Evolutionary conservation across 2,888 invertebrate species (phyloP).

Genomic region (Tridacna gigas): DNA sequence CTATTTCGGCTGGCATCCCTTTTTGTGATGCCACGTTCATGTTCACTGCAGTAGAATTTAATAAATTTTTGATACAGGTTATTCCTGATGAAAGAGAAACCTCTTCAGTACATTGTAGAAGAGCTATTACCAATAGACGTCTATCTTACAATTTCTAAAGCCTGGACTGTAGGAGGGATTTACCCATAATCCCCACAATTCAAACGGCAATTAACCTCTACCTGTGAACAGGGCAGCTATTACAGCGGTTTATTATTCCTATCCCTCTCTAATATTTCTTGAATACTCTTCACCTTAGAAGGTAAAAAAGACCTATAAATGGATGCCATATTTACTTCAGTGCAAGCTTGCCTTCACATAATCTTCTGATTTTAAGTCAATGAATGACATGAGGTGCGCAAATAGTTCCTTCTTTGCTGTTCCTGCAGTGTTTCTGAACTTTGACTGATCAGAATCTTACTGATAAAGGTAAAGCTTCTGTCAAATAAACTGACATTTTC

Average conservation of each 20-base stretch:
- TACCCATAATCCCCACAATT: slow-evolving; percentile 13
- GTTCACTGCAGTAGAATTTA: neutral
- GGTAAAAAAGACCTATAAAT: neutral
- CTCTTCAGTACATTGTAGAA: slow-evolving; percentile 5
- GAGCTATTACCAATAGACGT: slow-evolving; percentile 5
- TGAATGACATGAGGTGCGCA: no score
- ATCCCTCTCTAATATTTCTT: neutral
- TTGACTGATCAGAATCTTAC: no score
- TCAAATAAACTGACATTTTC: no score
- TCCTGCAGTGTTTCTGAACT: no score
- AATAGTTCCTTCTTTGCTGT: no score
- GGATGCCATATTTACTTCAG: neutral
- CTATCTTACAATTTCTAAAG: slow-evolving; percentile 7
- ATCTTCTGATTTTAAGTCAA: no score
- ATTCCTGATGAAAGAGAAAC: neutral
- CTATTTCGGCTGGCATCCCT: no score
- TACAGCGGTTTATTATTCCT: neutral
- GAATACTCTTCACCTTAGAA: slow-evolving; percentile 2
- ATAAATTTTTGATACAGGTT: slow-evolving; percentile 9
- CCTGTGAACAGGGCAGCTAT: slow-evolving; percentile 14
- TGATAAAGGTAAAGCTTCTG: no score
- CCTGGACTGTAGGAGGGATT: neutral
- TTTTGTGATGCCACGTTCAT: no score
- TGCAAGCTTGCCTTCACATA: neutral
- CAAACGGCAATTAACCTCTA: slow-evolving; percentile 8